A percentile compares a stretch with the other conserved stretches of the same genome.
Evolutionary conservation across 2,888 invertebrate species (phyloP).

Genomic region (Phaonia tiefii): DNA sequence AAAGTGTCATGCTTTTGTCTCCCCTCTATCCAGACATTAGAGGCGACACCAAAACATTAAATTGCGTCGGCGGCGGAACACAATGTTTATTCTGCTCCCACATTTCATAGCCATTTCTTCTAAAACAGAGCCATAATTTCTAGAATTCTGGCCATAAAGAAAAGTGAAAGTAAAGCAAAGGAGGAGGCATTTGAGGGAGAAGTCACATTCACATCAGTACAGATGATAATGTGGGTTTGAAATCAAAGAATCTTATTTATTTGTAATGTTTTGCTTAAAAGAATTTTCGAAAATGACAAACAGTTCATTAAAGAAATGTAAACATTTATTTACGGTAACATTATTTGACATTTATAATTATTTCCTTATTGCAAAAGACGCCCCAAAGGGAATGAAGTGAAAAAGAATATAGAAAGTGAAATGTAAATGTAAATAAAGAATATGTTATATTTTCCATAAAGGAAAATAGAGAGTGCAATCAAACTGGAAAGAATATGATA

Average conservation of each 20-base stretch:
- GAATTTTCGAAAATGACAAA: slow-evolving; percentile 4
- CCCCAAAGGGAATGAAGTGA: neutral
- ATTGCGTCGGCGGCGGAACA: slow-evolving; percentile 54
- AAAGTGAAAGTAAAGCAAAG: slow-evolving; percentile 18
- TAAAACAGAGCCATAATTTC: neutral
- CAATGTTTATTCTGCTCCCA: slow-evolving; percentile 25
- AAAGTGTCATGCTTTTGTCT: neutral
- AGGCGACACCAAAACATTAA: slow-evolving; percentile 54
- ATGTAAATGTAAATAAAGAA: too few species aligned
- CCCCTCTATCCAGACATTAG: slow-evolving; percentile 18
- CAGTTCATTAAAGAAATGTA: slow-evolving; percentile 29
- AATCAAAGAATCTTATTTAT: slow-evolving; percentile 30
- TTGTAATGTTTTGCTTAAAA: slow-evolving; percentile 21
- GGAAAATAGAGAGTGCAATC: too few species aligned
- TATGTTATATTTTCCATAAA: too few species aligned
- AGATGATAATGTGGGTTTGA: slow-evolving; percentile 1
- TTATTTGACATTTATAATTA: slow-evolving; percentile 39
- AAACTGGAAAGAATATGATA: too few species aligned
- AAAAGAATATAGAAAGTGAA: too few species aligned
- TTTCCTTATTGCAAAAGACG: slow-evolving; percentile 22
- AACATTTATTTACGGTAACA: slow-evolving; percentile 32
- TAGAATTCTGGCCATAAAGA: neutral
- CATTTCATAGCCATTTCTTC: too few species aligned
- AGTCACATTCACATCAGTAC: too few species aligned
- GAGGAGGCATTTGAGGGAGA: neutral